Conservation (phyloP, 2,888 invertebrate species). For the Sphecodes monilicornis region DNA sequence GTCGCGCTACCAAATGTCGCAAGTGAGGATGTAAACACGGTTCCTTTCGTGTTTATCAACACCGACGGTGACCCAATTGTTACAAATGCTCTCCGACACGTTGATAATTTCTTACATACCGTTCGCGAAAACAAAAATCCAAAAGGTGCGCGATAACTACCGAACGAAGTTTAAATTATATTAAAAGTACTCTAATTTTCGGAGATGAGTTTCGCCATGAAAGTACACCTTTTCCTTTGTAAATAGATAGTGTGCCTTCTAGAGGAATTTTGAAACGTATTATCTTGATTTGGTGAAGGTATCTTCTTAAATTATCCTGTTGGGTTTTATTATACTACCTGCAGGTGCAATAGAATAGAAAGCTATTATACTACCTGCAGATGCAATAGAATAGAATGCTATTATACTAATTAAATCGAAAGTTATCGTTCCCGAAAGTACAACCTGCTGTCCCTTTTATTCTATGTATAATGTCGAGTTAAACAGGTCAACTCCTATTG, state of each 20-base stretch:
- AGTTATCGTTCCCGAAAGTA: background rate
- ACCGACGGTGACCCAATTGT: background rate
- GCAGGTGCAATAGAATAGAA: background rate
- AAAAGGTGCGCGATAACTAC: background rate
- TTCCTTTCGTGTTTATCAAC: background rate
- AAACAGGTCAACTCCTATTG: too few relatives aligned
- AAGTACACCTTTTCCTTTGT: background rate
- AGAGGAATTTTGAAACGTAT: background rate
- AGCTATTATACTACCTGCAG: background rate
- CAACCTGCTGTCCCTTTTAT: background rate
- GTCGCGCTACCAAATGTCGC: background rate
- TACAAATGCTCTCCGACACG: background rate
- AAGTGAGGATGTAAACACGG: background rate
- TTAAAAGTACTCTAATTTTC: background rate
- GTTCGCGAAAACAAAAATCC: background rate
- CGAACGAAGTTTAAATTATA: background rate
- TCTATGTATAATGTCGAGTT: too few relatives aligned
- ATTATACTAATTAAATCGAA: background rate
- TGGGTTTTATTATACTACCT: background rate
- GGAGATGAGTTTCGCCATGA: background rate
- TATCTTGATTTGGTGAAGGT: background rate
- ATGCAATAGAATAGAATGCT: background rate
- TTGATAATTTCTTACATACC: background rate
- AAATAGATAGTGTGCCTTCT: too few relatives aligned
- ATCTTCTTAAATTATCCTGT: background rate